phyloP scores from a whole-genome alignment of 1,140 invertebrate genomes.

The Dreissena polymorpha region DNA sequence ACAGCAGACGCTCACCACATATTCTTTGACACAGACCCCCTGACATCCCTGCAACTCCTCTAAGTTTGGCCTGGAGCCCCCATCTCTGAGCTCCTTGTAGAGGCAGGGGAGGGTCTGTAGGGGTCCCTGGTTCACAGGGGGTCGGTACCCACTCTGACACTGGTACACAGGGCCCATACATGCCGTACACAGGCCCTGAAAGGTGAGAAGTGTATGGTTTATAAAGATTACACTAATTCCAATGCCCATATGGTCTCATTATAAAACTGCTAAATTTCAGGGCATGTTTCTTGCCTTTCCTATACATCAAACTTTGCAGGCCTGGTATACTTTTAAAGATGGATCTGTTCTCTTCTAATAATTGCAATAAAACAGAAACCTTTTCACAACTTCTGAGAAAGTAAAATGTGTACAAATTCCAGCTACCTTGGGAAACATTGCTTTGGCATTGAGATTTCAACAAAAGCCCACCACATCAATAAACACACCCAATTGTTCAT shows the following conservation, averaged over 20 bases:
- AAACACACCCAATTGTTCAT: too few relatives aligned
- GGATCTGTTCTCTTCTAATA: too few relatives aligned
- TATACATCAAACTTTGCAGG: too few relatives aligned
- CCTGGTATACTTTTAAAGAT: too few relatives aligned
- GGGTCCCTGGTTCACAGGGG: neutral
- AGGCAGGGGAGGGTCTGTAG: conserved; percentile 14
- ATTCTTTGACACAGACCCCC: conserved; percentile 23
- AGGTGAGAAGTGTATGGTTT: neutral
- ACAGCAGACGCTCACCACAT: neutral
- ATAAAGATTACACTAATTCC: neutral
- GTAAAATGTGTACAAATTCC: too few relatives aligned
- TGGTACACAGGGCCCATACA: neutral
- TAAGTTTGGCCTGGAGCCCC: neutral
- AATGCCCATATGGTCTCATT: neutral
- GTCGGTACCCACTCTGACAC: neutral
- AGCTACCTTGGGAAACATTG: too few relatives aligned
- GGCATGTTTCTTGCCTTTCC: too few relatives aligned
- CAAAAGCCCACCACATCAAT: too few relatives aligned
- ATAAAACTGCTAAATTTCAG: too few relatives aligned
- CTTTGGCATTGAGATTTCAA: too few relatives aligned
- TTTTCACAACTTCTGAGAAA: too few relatives aligned
- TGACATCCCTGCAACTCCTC: conserved; percentile 12
- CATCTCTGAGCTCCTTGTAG: neutral
- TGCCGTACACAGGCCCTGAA: conserved; percentile 16
- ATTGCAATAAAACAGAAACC: too few relatives aligned